These are phyloP conservation scores for Candidula unifasciata DNA, from an alignment of 2,888 invertebrate genomes.

Conservation along the genomic window DNA sequence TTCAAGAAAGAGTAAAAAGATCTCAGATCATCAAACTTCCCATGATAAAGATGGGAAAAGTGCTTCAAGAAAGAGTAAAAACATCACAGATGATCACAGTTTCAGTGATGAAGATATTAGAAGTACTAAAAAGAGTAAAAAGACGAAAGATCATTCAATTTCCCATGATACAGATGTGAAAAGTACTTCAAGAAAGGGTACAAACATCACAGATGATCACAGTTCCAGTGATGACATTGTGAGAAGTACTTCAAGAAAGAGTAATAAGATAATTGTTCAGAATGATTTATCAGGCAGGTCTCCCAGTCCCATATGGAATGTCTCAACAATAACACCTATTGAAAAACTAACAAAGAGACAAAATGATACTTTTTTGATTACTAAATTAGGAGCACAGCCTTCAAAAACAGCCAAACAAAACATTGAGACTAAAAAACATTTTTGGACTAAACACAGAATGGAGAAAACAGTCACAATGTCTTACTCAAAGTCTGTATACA, in stretches of 20 bases:
- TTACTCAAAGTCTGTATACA: slow-evolving; percentile 15
- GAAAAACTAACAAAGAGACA: slow-evolving; percentile 19
- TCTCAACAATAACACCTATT: slow-evolving; percentile 1
- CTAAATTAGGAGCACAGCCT: slow-evolving; percentile 8
- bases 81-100: neutral
- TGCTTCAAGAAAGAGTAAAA: neutral
- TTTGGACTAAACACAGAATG: slow-evolving; percentile 35
- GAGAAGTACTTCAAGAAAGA: neutral
- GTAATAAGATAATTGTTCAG: neutral
- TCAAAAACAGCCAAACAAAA: slow-evolving; percentile 31
- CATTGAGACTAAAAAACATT: neutral
- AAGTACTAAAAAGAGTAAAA: too few species aligned
- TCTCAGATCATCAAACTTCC: too few species aligned
- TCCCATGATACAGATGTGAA: too few species aligned
- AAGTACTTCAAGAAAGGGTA: neutral
- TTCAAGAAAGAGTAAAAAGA: too few species aligned
- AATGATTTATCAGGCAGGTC: neutral
- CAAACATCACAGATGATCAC: neutral
- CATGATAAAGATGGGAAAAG: too few species aligned
- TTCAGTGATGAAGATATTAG: neutral
- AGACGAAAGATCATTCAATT: too few species aligned
- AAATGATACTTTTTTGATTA: neutral
- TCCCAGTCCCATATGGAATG: neutral
- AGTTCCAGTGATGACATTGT: neutral
- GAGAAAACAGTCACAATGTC: slow-evolving; percentile 42